These are phyloP conservation scores for Cyclura pinguis DNA, from an alignment of 2,797 vertebrate genomes.

Conservation along the genomic window DNA sequence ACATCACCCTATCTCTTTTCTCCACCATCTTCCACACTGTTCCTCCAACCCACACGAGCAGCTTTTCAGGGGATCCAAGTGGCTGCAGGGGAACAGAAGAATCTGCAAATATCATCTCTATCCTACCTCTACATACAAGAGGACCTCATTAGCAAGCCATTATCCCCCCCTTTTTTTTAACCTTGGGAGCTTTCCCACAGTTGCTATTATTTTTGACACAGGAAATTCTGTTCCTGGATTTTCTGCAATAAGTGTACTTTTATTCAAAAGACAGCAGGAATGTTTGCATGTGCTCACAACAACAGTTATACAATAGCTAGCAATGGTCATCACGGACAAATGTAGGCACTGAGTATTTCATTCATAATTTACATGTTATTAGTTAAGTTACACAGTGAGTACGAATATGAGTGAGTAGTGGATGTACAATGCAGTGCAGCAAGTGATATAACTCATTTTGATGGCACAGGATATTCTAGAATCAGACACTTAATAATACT, in stretches of 20 bases:
- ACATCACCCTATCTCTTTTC: not conserved
- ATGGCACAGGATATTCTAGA: constrained; percentile 7
- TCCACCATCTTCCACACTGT: not conserved
- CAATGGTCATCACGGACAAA: not conserved
- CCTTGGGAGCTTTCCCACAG: not conserved
- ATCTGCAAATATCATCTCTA: not conserved
- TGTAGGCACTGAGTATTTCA: not conserved
- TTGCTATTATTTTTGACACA: not conserved
- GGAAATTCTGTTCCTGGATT: not conserved
- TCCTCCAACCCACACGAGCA: not conserved
- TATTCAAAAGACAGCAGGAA: not conserved
- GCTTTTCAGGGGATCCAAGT: not conserved
- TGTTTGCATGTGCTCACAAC: not conserved
- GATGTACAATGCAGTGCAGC: not conserved
- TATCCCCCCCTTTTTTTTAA: not conserved
- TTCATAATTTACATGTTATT: not conserved
- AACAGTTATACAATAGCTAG: not conserved
- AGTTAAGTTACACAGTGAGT: not conserved
- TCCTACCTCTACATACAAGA: not conserved
- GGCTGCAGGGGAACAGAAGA: not conserved
- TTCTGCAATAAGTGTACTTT: not conserved
- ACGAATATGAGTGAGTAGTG: not conserved
- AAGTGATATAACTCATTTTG: not conserved
- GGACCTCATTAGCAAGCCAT: not conserved
- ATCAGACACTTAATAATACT: not conserved